Conservation (phyloP, 2,888 invertebrate species). For the Sinodicranocentrus sp. region DNA sequence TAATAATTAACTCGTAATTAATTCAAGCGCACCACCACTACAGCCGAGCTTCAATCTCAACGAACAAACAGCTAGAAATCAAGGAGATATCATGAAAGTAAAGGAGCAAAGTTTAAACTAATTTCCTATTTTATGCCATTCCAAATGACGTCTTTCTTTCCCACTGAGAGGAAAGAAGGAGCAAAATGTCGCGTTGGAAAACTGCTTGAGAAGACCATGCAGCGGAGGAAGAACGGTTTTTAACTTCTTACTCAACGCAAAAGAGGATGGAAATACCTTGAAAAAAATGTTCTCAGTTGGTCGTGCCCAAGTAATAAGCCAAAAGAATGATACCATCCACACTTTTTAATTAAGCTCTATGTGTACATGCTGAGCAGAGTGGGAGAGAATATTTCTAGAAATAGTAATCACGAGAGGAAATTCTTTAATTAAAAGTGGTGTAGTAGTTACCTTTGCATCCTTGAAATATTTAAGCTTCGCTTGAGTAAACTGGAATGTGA, state of each 20-base stretch:
- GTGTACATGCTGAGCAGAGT: no score
- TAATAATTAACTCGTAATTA: conserved; percentile 73
- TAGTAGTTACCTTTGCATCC: conserved; percentile 82
- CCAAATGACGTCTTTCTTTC: no score
- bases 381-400: no score
- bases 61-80: conserved; percentile 37
- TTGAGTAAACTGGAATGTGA: conserved; percentile 89
- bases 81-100: conserved; percentile 43
- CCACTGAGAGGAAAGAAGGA: no score
- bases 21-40: conserved; percentile 63
- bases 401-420: conserved; percentile 29
- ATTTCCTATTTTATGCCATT: conserved; percentile 62
- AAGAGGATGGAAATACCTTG: no score
- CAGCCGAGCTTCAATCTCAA: conserved; percentile 54
- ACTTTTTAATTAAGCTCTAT: conserved; percentile 25
- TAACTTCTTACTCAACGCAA: no score
- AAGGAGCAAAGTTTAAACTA: conserved; percentile 61
- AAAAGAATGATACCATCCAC: conserved; percentile 7
- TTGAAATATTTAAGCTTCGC: conserved; percentile 88
- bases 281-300: no score
- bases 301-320: background rate
- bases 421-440: conserved; percentile 54
- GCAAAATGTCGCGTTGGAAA: no score
- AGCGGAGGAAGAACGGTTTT: no score
- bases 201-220: no score